Conservation (phyloP, 2,113 vertebrate genomes). For the Aegotheles bennettii region DNA sequence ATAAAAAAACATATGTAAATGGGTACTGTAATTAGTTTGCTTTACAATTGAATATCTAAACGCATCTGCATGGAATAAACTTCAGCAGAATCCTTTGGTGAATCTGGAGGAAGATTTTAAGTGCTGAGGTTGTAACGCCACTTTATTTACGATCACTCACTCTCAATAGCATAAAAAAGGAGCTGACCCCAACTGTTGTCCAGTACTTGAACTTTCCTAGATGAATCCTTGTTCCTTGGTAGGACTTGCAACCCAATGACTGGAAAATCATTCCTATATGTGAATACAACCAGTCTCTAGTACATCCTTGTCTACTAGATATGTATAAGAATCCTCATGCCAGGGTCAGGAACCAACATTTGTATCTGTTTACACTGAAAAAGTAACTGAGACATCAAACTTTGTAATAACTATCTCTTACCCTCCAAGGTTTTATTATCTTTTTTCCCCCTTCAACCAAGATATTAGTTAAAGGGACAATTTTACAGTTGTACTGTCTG, state of each 20-base stretch:
- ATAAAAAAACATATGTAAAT: not conserved
- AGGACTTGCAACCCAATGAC: not conserved
- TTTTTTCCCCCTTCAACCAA: not conserved
- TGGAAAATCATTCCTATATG: not conserved
- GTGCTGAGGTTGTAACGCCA: not conserved
- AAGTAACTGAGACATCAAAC: not conserved
- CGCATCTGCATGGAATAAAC: not conserved
- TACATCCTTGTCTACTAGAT: accelerated
- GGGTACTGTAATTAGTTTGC: not conserved
- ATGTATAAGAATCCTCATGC: not conserved
- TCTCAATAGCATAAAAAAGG: not conserved
- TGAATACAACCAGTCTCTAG: not conserved
- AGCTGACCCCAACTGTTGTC: not conserved
- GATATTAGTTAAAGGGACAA: not conserved
- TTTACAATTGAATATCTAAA: not conserved
- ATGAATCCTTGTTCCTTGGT: not conserved
- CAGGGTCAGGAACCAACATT: not conserved
- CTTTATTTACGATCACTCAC: not conserved
- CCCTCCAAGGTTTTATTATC: accelerated
- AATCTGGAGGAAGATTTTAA: not conserved
- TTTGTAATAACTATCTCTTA: not conserved
- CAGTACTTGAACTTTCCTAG: not conserved
- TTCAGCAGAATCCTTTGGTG: not conserved
- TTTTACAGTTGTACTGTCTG: not conserved
- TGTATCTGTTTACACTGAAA: not conserved